These are phyloP conservation scores for Chaetodon auriga DNA, from an alignment of 2,113 vertebrate species.

Conservation along the genomic window DNA sequence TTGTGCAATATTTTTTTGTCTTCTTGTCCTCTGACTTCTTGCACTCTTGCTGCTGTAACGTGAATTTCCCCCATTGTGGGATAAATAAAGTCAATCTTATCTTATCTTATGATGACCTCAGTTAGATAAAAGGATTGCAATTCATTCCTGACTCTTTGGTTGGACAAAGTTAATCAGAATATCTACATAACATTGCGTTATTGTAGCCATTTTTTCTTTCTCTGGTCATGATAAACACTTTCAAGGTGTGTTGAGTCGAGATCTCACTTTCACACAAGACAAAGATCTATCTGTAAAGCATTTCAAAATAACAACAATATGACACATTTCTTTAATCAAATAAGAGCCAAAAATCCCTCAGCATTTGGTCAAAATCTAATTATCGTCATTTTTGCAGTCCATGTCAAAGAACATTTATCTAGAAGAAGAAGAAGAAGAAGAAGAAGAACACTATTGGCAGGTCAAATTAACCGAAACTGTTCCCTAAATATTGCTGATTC, in stretches of 20 bases:
- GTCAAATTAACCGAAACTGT: background rate
- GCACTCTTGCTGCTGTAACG: no score
- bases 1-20: no score
- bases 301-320: background rate
- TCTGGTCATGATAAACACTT: background rate
- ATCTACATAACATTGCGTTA: background rate
- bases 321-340: background rate
- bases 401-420: background rate
- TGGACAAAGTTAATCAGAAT: background rate
- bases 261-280: background rate
- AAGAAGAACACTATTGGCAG: background rate
- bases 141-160: background rate
- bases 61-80: no score
- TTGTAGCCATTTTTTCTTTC: no score
- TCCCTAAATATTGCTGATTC: background rate
- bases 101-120: background rate
- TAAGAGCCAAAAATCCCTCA: background rate
- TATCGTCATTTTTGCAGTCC: background rate
- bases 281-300: background rate
- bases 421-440: background rate
- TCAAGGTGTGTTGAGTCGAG: background rate
- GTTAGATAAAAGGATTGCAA: background rate
- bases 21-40: no score
- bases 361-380: background rate
- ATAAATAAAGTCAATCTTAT: no score